These are phyloP conservation scores for Gallinago stenura DNA, from an alignment of 2,797 vertebrate species.

Conservation along the genomic window DNA sequence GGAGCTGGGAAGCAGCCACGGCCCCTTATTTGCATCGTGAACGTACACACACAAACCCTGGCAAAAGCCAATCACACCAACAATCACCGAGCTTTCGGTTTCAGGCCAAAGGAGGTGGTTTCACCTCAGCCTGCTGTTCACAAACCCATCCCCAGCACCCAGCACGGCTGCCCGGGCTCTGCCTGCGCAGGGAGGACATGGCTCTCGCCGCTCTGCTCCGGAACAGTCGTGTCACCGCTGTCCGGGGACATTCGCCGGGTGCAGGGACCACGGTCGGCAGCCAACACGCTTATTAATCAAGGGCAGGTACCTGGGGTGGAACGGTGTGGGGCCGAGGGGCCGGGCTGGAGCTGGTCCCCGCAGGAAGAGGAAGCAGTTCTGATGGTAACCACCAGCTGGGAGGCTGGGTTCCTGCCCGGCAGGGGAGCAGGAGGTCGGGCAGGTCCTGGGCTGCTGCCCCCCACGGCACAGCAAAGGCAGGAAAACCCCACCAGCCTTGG, in stretches of 20 bases:
- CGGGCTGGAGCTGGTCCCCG: background rate
- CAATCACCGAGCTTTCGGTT: background rate
- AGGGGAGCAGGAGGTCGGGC: background rate
- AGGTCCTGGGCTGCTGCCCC: background rate
- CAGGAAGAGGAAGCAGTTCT: background rate
- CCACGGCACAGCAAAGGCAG: background rate
- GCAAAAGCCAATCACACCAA: background rate
- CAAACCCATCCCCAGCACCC: background rate
- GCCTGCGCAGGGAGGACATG: background rate
- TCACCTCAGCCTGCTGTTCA: fast-evolving
- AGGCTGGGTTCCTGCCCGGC: background rate
- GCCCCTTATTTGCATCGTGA: background rate
- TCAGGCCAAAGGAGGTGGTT: background rate
- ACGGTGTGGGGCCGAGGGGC: background rate
- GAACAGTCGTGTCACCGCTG: no score
- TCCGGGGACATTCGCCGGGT: fast-evolving
- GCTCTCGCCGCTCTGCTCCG: fast-evolving
- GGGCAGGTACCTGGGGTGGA: background rate
- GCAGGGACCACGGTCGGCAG: no score
- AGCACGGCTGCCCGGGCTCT: background rate
- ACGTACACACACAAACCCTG: background rate
- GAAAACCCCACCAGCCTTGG: background rate
- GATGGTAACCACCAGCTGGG: background rate
- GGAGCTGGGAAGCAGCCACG: background rate
- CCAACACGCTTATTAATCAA: background rate